Base-by-base conservation (phyloP, 2,888 invertebrate species). In the Thereva unica region DNA sequence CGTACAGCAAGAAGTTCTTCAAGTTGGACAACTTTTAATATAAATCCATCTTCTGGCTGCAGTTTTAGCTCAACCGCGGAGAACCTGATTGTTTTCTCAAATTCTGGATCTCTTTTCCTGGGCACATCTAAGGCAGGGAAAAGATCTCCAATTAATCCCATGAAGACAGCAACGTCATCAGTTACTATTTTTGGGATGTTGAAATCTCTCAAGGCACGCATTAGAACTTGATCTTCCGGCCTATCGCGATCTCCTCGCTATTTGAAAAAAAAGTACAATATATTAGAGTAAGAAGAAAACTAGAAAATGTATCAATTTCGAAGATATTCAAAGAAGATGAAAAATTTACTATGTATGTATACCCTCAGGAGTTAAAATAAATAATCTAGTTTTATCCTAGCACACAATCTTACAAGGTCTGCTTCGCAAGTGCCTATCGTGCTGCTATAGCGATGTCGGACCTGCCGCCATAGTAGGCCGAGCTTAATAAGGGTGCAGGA, bases 161-260 rank as follows among this genome's bases (percentile, higher is more conserved):
- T 92, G 78, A 96, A 96, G 1, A 96, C 90, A 0, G 93, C 90
- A 67, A 89, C 87, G 76, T 96, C 96, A 74, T 96, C 95, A 0
- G 95, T 93, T 6, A 96, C 89, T 73, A 96, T 95, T 84, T 96
- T 96, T 0, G 96, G 96, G 67, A 93, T 90, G 78, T 96, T 96
- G 78, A 96, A 96, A 83, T 96, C 96, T 80, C 96, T 84, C 72
- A 96, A 79, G 0, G 96, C 96, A 78, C 96, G 84, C 95, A 96
- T 96, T 56, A 96, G 80, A 44, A 95, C 95, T 84, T 95, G 94
- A 80, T 96, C 95, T 82, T 96, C 95, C 0, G 95, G 90, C 42
- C 91, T 84, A 38, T 82, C 81, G 61, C 89, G 85, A 76, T 92
- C 92, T 63, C 88, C 86, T 72, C 92, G 83, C 86, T 87, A 7